A percentile compares a stretch with the other conserved stretches of the same genome.
These are phyloP conservation scores for Gadus chalcogrammus DNA, from an alignment of 2,113 vertebrate genomes.

Conservation along the genomic window DNA sequence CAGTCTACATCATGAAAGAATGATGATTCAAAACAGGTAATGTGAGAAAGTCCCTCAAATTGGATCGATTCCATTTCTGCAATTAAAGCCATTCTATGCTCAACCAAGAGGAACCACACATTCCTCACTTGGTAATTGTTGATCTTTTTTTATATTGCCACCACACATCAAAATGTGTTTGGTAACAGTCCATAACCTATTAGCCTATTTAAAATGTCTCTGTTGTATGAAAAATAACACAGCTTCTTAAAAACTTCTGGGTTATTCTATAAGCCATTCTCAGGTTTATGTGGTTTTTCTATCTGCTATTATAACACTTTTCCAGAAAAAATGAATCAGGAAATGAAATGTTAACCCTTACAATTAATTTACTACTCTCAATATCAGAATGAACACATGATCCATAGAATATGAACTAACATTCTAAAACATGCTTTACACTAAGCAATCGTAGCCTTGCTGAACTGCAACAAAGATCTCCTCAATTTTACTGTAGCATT, in stretches of 20 bases:
- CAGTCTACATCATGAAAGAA: background rate
- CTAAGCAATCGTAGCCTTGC: too few species aligned
- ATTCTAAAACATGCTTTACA: too few species aligned
- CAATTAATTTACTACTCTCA: background rate
- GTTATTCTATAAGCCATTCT: constrained; percentile 13
- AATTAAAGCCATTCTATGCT: too few species aligned
- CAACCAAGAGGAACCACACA: too few species aligned
- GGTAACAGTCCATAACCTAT: background rate
- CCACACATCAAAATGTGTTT: background rate
- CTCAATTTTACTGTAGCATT: too few species aligned
- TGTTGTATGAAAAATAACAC: background rate
- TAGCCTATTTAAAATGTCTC: background rate
- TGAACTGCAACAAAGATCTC: too few species aligned
- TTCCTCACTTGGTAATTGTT: too few species aligned
- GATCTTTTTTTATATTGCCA: too few species aligned
- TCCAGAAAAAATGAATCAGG: background rate
- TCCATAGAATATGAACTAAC: too few species aligned
- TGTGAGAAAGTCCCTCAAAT: background rate
- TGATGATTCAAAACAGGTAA: background rate
- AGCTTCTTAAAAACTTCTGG: background rate
- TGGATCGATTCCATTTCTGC: background rate
- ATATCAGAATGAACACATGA: background rate
- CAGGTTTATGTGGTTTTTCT: constrained; percentile 21
- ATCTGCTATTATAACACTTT: background rate
- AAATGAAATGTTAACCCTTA: background rate